These are phyloP conservation scores for Ailurus styani DNA, from an alignment of 2,113 vertebrate genomes.

Conservation along the genomic window DNA sequence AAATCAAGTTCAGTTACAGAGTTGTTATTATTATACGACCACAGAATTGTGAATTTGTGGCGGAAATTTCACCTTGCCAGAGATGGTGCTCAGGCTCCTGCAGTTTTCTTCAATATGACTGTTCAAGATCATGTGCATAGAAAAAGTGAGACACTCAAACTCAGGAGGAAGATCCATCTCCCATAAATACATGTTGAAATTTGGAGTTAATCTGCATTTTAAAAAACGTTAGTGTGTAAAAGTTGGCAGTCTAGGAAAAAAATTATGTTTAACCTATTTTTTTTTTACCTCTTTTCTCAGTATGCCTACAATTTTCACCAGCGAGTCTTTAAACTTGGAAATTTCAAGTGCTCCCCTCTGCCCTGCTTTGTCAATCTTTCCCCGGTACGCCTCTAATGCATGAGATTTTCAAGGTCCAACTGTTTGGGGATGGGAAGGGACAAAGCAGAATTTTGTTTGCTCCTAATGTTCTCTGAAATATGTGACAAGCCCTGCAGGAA, in stretches of 20 bases:
- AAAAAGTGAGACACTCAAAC: not conserved
- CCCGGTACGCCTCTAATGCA: not conserved
- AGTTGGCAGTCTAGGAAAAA: not conserved
- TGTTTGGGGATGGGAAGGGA: conserved; percentile 5
- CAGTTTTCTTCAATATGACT: not conserved
- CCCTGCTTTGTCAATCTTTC: not conserved
- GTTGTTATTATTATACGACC: not conserved
- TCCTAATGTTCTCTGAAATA: conserved; percentile 78
- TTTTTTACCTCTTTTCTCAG: not conserved
- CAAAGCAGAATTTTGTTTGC: conserved; percentile 76
- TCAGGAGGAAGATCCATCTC: not conserved
- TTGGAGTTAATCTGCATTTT: not conserved
- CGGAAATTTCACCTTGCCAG: not conserved
- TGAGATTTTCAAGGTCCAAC: conserved; percentile 32
- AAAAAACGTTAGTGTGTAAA: not conserved
- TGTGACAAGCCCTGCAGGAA: conserved; percentile 84
- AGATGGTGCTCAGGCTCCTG: not conserved
- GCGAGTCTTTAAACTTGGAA: not conserved
- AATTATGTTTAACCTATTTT: not conserved
- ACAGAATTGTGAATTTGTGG: not conserved
- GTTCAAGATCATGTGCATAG: not conserved
- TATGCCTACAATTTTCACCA: not conserved
- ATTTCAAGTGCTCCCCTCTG: not conserved
- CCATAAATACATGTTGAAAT: not conserved
- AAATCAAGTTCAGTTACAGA: conserved; percentile 7